Base-by-base conservation (phyloP, 2,888 invertebrate genomes). In the Megastigmus dorsalis region DNA sequence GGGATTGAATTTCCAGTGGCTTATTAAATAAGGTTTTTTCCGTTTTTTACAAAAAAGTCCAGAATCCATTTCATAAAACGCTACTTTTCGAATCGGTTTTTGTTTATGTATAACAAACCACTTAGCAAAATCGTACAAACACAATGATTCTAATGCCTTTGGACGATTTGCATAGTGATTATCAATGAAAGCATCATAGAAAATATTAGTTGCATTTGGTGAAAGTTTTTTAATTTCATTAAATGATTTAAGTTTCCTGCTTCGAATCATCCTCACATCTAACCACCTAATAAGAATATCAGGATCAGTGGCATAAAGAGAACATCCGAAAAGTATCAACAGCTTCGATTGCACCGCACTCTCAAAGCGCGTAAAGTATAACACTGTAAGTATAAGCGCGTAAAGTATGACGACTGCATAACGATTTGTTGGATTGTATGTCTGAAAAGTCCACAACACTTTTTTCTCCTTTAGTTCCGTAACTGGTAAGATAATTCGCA, bases 281-380 rank as follows among this genome's bases (percentile, higher is more conserved):
- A 86, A 65, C 85, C 85, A 86, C 79, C 80, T 75, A 48, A 85
- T 81, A 30, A 82, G 83, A 26, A 84, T 85, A 2, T 70, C 28
- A 4, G 80, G 73, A 77, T 85, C 84, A 3, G 84, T 84, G 28
- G 82, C 83, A 70, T 80, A 81, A 30, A 84, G 78, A 13, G 83
- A 69, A 54, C 82, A 78, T 20, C 82, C 81, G 28, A 83, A 65
- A 18, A 84, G 81, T 83, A 74, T 84, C 83, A 62, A 80, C 79
- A 57, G 84, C 84, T 80, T 86, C 84, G 7, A 84, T 73, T 18
- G n/a, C n/a, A n/a, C n/a, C n/a, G n/a, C n/a, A 83, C 76, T 1
- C 84, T 48, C 33, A 33, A 6, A 6, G 5, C 9, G 33, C 33
- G 33, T 33, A 9, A n/a, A n/a, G 33, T 33, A 6, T 33, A 33